phyloP scores from a whole-genome alignment of 1,140 invertebrate genomes.

The Drosophila novamexicana region DNA sequence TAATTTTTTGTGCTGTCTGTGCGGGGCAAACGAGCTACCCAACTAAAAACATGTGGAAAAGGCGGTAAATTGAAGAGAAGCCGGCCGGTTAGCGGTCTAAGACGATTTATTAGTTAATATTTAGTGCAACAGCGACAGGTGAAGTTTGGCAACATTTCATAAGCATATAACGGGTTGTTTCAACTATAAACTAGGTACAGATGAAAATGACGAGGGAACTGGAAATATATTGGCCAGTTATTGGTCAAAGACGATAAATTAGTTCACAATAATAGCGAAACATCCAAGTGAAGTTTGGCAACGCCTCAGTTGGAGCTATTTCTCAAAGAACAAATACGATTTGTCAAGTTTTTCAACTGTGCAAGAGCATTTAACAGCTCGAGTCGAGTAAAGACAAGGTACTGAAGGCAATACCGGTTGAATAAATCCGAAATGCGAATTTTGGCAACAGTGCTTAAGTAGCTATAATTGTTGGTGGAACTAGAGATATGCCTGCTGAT shows the following conservation, averaged over 20 bases:
- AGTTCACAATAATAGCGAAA: too few relatives aligned
- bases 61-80: background rate
- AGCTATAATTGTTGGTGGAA: background rate
- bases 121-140: background rate
- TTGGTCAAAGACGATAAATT: too few relatives aligned
- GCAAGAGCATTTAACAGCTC: too few relatives aligned
- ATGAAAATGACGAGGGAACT: background rate
- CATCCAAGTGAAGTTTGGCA: too few relatives aligned
- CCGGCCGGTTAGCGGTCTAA: background rate
- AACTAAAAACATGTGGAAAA: background rate
- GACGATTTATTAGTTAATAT: slow-evolving; percentile 19
- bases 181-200: too few relatives aligned
- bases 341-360: too few relatives aligned
- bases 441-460: background rate
- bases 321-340: too few relatives aligned
- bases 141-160: slow-evolving; percentile 12
- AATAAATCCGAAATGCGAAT: background rate
- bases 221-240: background rate
- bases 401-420: too few relatives aligned
- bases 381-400: too few relatives aligned
- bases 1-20: slow-evolving; percentile 59
- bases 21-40: slow-evolving; percentile 26
- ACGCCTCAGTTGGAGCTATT: too few relatives aligned
- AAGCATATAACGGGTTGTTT: background rate
- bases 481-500: too few relatives aligned